phyloP scores from a whole-genome alignment of 2,888 invertebrate genomes.

The Sminthurides aquaticus region DNA sequence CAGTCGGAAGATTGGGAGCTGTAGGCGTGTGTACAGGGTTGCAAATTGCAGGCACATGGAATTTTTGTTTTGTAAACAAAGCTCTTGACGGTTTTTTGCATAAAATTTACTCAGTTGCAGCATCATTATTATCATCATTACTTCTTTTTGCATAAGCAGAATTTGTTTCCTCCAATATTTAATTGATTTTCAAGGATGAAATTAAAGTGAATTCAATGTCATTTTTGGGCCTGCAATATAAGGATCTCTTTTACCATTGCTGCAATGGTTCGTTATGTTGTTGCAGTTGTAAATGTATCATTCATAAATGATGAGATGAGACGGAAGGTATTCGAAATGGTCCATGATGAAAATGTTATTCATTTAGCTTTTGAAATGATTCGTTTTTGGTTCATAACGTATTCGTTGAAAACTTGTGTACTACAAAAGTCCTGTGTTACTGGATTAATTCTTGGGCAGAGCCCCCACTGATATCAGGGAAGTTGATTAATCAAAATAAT shows the following conservation, averaged over 20 bases:
- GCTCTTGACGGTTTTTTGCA: no score
- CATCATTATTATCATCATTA: not conserved
- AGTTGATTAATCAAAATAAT: not conserved
- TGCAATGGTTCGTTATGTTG: not conserved
- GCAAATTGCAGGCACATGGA: no score
- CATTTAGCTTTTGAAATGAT: not conserved
- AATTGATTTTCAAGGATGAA: not conserved
- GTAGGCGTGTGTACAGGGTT: no score
- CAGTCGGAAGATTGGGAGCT: no score
- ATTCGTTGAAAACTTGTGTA: no score
- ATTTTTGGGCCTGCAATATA: not conserved
- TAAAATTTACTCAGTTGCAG: not conserved
- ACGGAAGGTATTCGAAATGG: not conserved
- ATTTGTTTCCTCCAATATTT: not conserved
- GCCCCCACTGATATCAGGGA: not conserved
- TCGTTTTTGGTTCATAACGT: not conserved
- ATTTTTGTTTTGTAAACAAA: no score
- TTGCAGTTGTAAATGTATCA: not conserved
- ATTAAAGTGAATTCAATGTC: not conserved
- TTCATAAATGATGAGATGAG: no score
- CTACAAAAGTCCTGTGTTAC: no score
- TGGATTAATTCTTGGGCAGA: not conserved
- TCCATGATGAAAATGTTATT: not conserved
- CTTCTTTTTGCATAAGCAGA: not conserved
- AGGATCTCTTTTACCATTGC: not conserved